Base-by-base conservation (phyloP, 2,797 vertebrate species). In the Denticeps clupeoides region DNA sequence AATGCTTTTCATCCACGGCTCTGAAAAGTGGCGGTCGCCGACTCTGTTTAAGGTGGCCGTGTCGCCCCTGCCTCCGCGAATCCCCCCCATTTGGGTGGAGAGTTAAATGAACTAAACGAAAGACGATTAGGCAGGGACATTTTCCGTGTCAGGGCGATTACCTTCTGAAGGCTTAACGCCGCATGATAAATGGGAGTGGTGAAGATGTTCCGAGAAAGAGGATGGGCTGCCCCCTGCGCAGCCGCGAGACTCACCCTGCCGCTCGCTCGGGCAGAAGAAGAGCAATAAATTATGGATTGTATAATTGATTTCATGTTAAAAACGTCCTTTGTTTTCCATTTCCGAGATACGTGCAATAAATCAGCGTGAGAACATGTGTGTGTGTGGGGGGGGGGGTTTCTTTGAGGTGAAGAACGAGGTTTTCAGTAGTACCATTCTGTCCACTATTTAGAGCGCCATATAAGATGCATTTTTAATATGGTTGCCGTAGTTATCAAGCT, bases 41-140 rank as follows among this genome's bases (percentile, higher is more conserved):
- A 67, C 56, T 62, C 50, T 57, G 64, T 76, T 74, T 73, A 62
- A 54, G 10, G 67, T 78, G 73, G 79, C 73, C 66, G 73, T 67
- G 42, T 47, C 59, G 60, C 68, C 69, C 6, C 29, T 13, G 35
- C 11, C 26, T 8, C 8, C 16, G 40, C 9, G 16, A 27, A 18
- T 32, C 9, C 40, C 53, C 55, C 58, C 51, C 62, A 22, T 52
- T 65, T 63, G 69, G 53, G 23, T 33, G 70, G 60, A 13, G 55
- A 56, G 71, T 70, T 70, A 71, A 70, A 78, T 68, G 60, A 70
- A 67, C 72, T 70, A 72, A 68, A 80, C 71, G 66, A 82, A 75
- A 85, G 64, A 42, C 64, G 76, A 82, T 82, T 82, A 75, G 65
- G 55, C 68, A 58, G 73, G 71, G 80, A 77, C 77, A 76, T 79